Base-by-base conservation (phyloP, 23 tunicate genomes). In the Botrylloides violaceus region DNA sequence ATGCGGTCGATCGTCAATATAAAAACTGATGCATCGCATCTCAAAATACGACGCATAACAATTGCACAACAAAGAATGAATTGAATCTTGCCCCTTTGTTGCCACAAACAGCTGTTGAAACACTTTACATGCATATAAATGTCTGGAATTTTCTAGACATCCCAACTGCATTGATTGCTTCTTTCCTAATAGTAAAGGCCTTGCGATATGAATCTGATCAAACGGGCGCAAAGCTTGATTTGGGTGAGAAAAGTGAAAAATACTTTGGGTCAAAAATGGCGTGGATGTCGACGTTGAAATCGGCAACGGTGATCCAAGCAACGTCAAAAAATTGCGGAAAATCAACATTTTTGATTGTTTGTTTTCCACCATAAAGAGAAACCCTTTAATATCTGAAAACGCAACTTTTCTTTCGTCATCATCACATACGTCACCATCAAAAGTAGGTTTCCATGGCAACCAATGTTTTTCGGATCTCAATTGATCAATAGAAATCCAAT, bases 81-180 rank as follows among this genome's bases (percentile, higher is more conserved):
- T 18, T 25, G 32, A 60, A 4, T 68, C 59, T 35, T 68, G 22
- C 19, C 28, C 58, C 36, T 4, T 32, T 0, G 56, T 26, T 0
- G 58, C 36, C 4, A 1, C 24, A 37, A 68, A 32, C 23, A 87
- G 62, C 32, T 87, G 95, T 28, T 76, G 80, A 37, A 76, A 70
- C 2, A 80, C 70, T 29, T 0, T 9, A 30, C 70, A 77, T 2
- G 80, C 23, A 33, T 79, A 70, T 24, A 59, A 50, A 71, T 87
- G 95, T 58, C 80, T 68, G 4, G 6, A 21, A 23, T 25, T 36
- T 23, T 20, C 57, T 1, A 68, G 59, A 37, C 21, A 21, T 32
- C 74, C 74, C 25, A 1, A 25, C 18, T 60, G 65, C 15, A 25
- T 15, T 25, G 19, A 18, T 25, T 25, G 30, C 31, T 29, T 25